phyloP scores from a whole-genome alignment of 2,888 invertebrate species.

The Bibio marci region DNA sequence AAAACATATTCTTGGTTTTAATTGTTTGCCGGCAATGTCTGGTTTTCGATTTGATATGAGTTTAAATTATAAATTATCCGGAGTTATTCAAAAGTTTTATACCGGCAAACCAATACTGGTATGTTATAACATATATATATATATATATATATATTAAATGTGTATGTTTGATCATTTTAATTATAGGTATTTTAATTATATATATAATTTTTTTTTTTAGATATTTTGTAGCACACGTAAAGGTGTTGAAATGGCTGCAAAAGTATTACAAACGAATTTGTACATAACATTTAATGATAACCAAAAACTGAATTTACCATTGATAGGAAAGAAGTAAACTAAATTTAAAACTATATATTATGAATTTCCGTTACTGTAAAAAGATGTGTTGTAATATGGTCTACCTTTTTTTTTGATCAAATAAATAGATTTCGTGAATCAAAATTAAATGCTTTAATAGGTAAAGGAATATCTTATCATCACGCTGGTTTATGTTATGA shows the following conservation, averaged over 20 bases:
- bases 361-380: no score
- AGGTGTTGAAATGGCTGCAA: constrained; percentile 50
- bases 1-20: constrained; percentile 54
- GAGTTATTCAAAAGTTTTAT: constrained; percentile 49
- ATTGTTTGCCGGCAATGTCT: constrained; percentile 34
- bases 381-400: no score
- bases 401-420: constrained; percentile 1
- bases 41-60: constrained; percentile 61
- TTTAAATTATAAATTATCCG: constrained; percentile 55
- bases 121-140: constrained; percentile 13
- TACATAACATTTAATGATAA: constrained; percentile 6
- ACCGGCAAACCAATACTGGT: constrained; percentile 57
- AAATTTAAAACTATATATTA: no score
- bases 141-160: constrained; percentile 6
- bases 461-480: constrained; percentile 55
- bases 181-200: constrained; percentile 1
- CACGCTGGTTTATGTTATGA: constrained; percentile 56
- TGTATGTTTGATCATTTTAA: neutral
- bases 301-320: constrained; percentile 28
- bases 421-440: constrained; percentile 29
- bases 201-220: constrained; percentile 21
- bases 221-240: constrained; percentile 67
- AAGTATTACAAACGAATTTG: constrained; percentile 29
- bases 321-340: constrained; percentile 31
- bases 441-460: neutral